Conservation (phyloP, 1,140 invertebrate genomes). For the Eumeta japonica region DNA sequence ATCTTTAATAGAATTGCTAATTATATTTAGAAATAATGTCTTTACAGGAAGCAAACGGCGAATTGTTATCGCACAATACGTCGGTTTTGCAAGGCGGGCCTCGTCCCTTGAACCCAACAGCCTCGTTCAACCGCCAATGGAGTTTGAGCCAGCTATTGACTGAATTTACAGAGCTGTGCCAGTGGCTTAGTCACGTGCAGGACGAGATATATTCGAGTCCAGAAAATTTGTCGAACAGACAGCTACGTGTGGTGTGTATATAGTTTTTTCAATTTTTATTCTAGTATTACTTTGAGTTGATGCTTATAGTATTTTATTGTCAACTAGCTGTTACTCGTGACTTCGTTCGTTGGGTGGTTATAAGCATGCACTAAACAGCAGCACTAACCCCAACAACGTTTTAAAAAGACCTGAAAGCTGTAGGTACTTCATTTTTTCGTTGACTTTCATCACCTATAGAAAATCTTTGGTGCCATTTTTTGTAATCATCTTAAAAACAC, state of each 20-base stretch:
- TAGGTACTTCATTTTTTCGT: no score
- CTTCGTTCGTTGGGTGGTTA: no score
- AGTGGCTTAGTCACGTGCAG: slow-evolving; percentile 77
- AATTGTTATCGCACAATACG: slow-evolving; percentile 65
- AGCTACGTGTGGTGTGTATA: slow-evolving; percentile 63
- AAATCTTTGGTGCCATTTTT: no score
- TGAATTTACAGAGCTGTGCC: slow-evolving; percentile 78
- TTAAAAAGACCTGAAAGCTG: no score
- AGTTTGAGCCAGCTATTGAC: slow-evolving; percentile 74
- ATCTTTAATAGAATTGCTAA: no score
- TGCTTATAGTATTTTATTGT: not conserved
- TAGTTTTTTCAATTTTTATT: not conserved
- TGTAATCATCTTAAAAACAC: no score
- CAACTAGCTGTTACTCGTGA: no score
- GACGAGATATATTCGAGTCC: slow-evolving; percentile 73
- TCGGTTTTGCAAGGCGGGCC: slow-evolving; percentile 26
- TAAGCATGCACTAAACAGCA: no score
- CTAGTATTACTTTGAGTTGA: not conserved
- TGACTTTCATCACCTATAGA: no score
- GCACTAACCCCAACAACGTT: no score
- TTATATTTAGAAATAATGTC: no score
- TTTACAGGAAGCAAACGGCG: slow-evolving; percentile 75
- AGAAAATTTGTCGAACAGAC: slow-evolving; percentile 68
- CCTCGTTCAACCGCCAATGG: slow-evolving; percentile 58
- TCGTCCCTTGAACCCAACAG: slow-evolving; percentile 34